Conservation (phyloP, 2,888 invertebrate genomes). For the Acanthoscelides obtectus region DNA sequence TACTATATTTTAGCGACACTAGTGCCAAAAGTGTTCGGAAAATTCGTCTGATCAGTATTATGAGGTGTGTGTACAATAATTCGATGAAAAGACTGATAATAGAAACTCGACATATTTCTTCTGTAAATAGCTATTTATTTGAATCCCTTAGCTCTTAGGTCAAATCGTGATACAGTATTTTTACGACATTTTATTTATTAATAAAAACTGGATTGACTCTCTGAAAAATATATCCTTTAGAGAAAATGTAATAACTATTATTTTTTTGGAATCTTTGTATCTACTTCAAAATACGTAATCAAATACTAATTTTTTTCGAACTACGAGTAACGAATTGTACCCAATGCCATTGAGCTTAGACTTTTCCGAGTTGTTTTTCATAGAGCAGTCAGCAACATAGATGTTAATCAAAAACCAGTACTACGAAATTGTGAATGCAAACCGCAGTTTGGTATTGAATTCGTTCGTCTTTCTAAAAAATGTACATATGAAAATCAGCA, state of each 20-base stretch:
- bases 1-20: conserved; percentile 10
- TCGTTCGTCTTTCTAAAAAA: background rate
- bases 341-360: too few relatives aligned
- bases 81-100: conserved; percentile 30
- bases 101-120: conserved; percentile 5
- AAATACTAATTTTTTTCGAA: too few relatives aligned
- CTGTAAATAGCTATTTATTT: conserved; percentile 21
- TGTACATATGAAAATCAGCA: conserved; percentile 38
- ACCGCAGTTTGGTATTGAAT: background rate
- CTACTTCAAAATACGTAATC: too few relatives aligned
- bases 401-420: background rate
- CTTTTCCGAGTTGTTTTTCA: background rate
- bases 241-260: too few relatives aligned
- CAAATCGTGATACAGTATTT: background rate
- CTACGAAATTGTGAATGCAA: background rate
- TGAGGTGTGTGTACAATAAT: conserved; percentile 22
- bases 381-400: background rate
- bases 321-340: too few relatives aligned
- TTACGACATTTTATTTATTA: background rate
- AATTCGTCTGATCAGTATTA: conserved; percentile 30
- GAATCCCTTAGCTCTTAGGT: background rate
- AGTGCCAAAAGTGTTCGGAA: conserved; percentile 14
- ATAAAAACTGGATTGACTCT: background rate
- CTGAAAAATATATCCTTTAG: background rate
- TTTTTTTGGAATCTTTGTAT: too few relatives aligned